phyloP scores from a whole-genome alignment of 2,113 vertebrate genomes.

The Pseudolaguvia tuberculata region DNA sequence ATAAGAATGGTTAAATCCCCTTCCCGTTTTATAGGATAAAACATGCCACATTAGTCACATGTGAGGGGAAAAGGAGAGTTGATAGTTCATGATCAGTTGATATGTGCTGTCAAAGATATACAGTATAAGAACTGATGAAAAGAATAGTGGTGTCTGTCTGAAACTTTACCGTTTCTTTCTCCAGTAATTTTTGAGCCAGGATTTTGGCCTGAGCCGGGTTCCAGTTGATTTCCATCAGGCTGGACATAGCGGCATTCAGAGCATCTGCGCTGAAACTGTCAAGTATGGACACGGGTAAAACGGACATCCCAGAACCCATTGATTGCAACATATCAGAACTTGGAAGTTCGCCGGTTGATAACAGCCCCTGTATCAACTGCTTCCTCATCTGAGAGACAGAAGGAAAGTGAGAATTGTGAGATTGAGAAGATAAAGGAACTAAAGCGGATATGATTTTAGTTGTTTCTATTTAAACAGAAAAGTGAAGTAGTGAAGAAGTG shows the following conservation, averaged over 20 bases:
- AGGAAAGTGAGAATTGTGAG: too few species aligned
- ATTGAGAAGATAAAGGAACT: too few species aligned
- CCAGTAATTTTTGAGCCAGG: constrained; percentile 50
- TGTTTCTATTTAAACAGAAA: not conserved
- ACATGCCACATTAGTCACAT: too few species aligned
- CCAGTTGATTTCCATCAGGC: constrained; percentile 46
- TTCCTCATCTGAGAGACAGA: constrained; percentile 54
- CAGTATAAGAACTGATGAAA: too few species aligned
- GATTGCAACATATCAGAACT: constrained; percentile 1
- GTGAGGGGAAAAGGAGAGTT: too few species aligned
- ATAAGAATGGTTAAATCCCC: too few species aligned
- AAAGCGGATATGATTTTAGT: not conserved
- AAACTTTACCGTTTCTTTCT: constrained; percentile 42
- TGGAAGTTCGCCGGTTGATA: not conserved
- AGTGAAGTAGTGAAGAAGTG: too few species aligned
- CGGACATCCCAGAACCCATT: constrained; percentile 41
- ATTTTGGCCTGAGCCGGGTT: constrained; percentile 40
- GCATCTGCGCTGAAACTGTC: not conserved
- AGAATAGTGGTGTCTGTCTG: not conserved
- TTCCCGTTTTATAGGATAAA: too few species aligned
- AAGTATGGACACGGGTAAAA: constrained; percentile 50
- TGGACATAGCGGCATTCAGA: constrained; percentile 44
- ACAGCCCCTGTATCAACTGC: constrained; percentile 46
- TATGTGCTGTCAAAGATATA: not conserved
- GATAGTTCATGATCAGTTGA: too few species aligned